Base-by-base conservation (phyloP, 2,888 invertebrate genomes). In the Uropetala carovei region DNA sequence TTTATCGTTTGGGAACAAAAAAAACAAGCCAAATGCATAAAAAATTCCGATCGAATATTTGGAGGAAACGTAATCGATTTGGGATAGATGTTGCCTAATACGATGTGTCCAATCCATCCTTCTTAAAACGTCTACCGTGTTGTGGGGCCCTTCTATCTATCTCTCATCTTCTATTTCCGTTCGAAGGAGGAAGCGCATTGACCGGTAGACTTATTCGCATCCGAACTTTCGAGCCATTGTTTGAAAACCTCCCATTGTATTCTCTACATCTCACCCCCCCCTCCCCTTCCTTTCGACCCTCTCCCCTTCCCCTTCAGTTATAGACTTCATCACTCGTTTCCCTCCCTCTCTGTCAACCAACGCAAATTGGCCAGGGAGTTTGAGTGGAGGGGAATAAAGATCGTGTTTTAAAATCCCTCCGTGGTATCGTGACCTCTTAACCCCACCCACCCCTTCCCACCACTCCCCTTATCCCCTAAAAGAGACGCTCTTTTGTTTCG, bases 401-500 rank as follows among this genome's bases (percentile, higher is more conserved):
- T 68, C 22, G 8, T 18, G 68, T 68, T 68, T 68, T 68, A 16
- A 68, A 68, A 18, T 68, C 68, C 68, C 22, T 68, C n/a, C 22
- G 22, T 68, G 22, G 22, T 22, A 18, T 68, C 68, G 68, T 68
- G 68, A 68, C 68, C 68, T 68, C 68, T 18, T 22, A 0, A 18
- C 4, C n/a, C n/a, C n/a, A n/a, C n/a, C n/a, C n/a, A n/a, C n/a
- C 43, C 68, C 18, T n/a, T 18, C n/a, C 68, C 18, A 3, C 43
- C 43, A 3, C 43, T 10, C n/a, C 14, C 8, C 18, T 9, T 18
- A 18, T 18, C 68, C 18, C 68, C 22, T 18, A 18, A 68, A 68
- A 68, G 68, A 22, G 22, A 18, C n/a, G 8, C 68, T 86, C 86
- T 60, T 86, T 60, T 86, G 86, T 86, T 86, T 86, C 30, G 9